Base-by-base conservation (phyloP, 1,140 invertebrate species). In the Hylaeus anthracinus region DNA sequence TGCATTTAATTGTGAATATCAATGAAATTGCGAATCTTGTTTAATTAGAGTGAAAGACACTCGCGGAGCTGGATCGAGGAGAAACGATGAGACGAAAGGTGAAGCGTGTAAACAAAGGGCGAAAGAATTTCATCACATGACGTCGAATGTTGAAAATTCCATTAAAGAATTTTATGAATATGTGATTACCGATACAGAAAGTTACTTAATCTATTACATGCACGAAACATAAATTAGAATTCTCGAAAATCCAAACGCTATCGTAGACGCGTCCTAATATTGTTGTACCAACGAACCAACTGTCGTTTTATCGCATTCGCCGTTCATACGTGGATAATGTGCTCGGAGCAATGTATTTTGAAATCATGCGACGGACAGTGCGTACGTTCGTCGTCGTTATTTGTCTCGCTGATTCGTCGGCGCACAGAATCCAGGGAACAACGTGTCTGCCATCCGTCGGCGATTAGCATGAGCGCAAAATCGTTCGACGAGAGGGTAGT, bases 341-440 rank as follows among this genome's bases (percentile, higher is more conserved):
- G 63, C 51, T 45, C 66, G 53, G 56, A 45, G 60, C 79, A 72
- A 69, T 81, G 82, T 75, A 84, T 84, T 85, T 85, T 72, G 78
- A 84, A 84, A 84, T 85, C 81, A 84, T 76, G 72, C 82, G 53
- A 81, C 67, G 63, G 41, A 26, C 60, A 63, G 61, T 55, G 43
- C 67, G 61, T 73, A 63, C 66, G 74, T 85, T 84, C 72, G 64
- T 63, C 63, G 45, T 76, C 66, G 56, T 60, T 63, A 69, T 85
- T 85, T 85, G 72, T 85, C 67, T 84, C 84, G 64, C 84, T 85
- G 84, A 85, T 85, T 81, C 63, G 61, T 70, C 55, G 55, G 45
- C 41, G 10, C 43, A 45, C 60, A 43, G 43, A 63, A 60, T 58
- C 48, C 65, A 12, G 66, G 41, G 48, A 60, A 26, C 53, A 64